phyloP scores from a whole-genome alignment of 1,140 invertebrate genomes.

The Dolichoris vasculosae region DNA sequence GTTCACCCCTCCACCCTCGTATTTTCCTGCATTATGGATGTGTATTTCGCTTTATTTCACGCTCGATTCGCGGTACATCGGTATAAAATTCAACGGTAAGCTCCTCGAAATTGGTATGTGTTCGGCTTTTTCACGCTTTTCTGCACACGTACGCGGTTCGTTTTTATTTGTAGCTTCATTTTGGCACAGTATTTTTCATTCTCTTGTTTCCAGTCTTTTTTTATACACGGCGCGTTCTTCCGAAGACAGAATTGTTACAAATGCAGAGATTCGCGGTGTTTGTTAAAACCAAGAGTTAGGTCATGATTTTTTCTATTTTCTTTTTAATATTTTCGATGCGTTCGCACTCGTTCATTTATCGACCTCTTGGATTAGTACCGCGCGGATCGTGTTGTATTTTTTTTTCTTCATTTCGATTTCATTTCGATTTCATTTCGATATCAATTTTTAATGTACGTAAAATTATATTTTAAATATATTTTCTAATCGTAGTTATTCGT shows the following conservation, averaged over 20 bases:
- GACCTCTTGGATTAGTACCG: slow-evolving; percentile 13
- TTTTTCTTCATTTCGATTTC: background rate
- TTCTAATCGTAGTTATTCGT: too few relatives aligned
- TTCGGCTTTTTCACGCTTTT: background rate
- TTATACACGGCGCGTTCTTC: slow-evolving; percentile 19
- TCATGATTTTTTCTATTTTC: background rate
- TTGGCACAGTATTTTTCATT: background rate
- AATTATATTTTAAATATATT: too few relatives aligned
- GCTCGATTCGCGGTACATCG: slow-evolving; percentile 10
- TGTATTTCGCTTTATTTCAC: slow-evolving; percentile 42
- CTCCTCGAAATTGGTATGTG: slow-evolving; percentile 19
- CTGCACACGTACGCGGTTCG: background rate
- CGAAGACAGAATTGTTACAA: slow-evolving; percentile 36
- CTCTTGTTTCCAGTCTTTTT: background rate
- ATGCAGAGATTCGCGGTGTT: slow-evolving; percentile 20
- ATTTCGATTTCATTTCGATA: too few relatives aligned
- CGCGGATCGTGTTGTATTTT: background rate
- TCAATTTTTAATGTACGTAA: too few relatives aligned
- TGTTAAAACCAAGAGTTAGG: slow-evolving; percentile 32
- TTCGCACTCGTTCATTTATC: slow-evolving; percentile 8
- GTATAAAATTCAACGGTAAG: slow-evolving; percentile 39
- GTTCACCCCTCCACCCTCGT: background rate
- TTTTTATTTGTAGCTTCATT: slow-evolving; percentile 21
- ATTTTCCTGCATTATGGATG: slow-evolving; percentile 14
- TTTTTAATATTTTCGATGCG: slow-evolving; percentile 7